Conservation (phyloP, 1,140 invertebrate species). For the Meloidogyne floridensis region DNA sequence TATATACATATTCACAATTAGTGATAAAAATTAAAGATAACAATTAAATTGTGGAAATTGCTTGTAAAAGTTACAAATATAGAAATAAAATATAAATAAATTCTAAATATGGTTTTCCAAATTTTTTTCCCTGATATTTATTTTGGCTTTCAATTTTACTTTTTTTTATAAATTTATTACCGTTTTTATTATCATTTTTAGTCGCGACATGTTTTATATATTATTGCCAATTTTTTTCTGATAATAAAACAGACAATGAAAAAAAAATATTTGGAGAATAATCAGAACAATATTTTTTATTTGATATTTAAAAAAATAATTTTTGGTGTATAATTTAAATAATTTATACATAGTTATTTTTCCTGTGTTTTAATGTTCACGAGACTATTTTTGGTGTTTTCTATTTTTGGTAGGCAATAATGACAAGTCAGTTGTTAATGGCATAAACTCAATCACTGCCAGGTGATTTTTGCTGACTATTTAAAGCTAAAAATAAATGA, state of each 20-base stretch:
- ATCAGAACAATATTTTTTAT: background rate
- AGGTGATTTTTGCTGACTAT: background rate
- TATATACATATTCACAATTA: too few species aligned
- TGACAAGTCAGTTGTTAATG: slow-evolving; percentile 1
- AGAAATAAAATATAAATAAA: background rate
- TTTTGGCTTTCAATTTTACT: slow-evolving; percentile 1
- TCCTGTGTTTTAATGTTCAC: too few species aligned
- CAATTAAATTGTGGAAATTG: too few species aligned
- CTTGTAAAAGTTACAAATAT: too few species aligned
- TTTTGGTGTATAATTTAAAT: too few species aligned
- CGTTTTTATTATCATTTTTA: slow-evolving; percentile 3
- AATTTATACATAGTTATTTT: too few species aligned
- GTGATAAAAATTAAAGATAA: too few species aligned
- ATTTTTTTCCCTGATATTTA: slow-evolving; percentile 1
- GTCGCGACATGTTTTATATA: slow-evolving; percentile 1
- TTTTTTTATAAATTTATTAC: slow-evolving; percentile 4
- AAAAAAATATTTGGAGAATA: background rate
- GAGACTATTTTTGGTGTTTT: too few species aligned
- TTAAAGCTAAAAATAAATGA: background rate
- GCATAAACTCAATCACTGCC: background rate
- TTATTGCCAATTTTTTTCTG: background rate
- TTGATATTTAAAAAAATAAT: background rate
- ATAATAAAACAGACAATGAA: background rate
- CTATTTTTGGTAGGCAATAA: background rate
- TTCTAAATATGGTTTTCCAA: background rate